phyloP scores from a whole-genome alignment of 1,140 invertebrate species.

The Ceratitis capitata region DNA sequence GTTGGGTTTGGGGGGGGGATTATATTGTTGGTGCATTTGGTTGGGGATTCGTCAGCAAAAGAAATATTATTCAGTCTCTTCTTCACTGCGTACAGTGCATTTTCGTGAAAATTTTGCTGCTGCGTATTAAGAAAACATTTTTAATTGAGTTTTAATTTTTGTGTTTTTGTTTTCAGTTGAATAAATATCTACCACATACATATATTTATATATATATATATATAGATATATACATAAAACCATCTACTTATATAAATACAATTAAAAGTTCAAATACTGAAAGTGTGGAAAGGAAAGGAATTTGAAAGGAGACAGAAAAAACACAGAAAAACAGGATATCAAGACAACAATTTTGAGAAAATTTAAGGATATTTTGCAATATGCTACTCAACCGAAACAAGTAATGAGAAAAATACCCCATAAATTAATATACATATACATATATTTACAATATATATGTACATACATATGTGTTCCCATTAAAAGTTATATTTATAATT shows the following conservation, averaged over 20 bases:
- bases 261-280: neutral
- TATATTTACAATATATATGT: too few species aligned
- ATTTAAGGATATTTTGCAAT: constrained; percentile 35
- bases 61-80: constrained; percentile 26
- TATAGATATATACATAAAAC: constrained; percentile 3
- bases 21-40: constrained; percentile 13
- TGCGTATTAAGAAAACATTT: constrained; percentile 38
- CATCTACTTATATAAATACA: neutral
- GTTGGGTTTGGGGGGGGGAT: too few species aligned
- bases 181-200: neutral
- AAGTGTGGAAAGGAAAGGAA: constrained; percentile 20
- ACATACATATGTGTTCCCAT: neutral
- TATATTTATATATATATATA: neutral
- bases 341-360: neutral
- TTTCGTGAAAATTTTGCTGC: constrained; percentile 39
- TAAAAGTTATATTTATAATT: constrained; percentile 4
- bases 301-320: neutral
- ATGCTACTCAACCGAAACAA: constrained; percentile 63
- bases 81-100: constrained; percentile 26
- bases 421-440: too few species aligned
- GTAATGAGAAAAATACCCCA: constrained; percentile 48
- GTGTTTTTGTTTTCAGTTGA: neutral
- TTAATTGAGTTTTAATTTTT: neutral
- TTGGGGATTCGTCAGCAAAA: constrained; percentile 31
- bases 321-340: neutral